These are phyloP conservation scores for Oxytorus armatus DNA, from an alignment of 2,888 invertebrate species.

Conservation along the genomic window DNA sequence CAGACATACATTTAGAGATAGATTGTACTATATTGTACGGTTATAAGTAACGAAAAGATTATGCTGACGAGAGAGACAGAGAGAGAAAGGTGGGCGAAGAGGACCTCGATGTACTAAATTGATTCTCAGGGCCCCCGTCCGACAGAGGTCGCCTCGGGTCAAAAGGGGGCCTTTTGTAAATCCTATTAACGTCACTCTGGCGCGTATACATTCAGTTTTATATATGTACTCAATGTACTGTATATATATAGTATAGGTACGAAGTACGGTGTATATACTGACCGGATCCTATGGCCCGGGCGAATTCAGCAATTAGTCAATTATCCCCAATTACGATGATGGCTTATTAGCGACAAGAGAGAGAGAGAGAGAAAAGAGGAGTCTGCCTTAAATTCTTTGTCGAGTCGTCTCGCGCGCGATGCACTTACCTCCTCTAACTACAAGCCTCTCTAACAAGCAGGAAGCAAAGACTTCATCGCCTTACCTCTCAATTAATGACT, in stretches of 20 bases:
- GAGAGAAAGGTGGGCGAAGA: constrained; percentile 16
- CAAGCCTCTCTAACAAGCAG: constrained; percentile 46
- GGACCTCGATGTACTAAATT: constrained; percentile 74
- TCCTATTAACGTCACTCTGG: constrained; percentile 76
- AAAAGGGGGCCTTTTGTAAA: constrained; percentile 80
- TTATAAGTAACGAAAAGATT: constrained; percentile 19
- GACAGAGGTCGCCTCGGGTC: constrained; percentile 76
- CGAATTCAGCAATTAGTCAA: constrained; percentile 80
- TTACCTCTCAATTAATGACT: constrained; percentile 24
- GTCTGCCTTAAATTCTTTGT: constrained; percentile 63
- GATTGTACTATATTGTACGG: constrained; percentile 13
- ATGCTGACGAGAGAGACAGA: constrained; percentile 16
- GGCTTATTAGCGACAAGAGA: constrained; percentile 63
- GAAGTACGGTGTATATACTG: constrained; percentile 9
- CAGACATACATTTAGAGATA: constrained; percentile 35
- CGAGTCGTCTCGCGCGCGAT: constrained; percentile 51
- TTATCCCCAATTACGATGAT: constrained; percentile 79
- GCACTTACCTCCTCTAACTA: constrained; percentile 48
- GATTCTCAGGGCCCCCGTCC: constrained; percentile 78
- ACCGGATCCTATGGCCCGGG: constrained; percentile 61
- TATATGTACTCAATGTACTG: constrained; percentile 19
- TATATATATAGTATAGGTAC: background rate
- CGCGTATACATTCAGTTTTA: constrained; percentile 62
- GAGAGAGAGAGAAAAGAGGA: constrained; percentile 1
- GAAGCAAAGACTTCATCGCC: constrained; percentile 36